Percentiles rank a stretch among this genome's conserved stretches.
Evolutionary conservation across 2,113 vertebrate genomes (phyloP).

Genomic region (Poicephalus gulielmi): DNA sequence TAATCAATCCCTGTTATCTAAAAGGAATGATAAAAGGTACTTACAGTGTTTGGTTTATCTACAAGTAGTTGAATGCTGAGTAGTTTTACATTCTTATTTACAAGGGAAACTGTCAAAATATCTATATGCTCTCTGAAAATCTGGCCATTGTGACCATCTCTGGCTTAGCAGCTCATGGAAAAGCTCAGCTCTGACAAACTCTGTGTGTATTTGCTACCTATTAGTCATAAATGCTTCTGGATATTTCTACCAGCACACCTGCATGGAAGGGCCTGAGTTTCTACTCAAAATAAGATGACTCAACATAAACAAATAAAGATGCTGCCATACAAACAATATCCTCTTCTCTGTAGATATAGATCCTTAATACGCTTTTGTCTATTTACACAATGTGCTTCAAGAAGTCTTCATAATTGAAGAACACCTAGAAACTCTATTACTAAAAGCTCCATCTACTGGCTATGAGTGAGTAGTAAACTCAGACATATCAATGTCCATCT

Average conservation of each 20-base stretch:
- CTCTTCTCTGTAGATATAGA: not conserved
- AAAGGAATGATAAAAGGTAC: not conserved
- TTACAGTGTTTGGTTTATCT: not conserved
- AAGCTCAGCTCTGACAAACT: not conserved
- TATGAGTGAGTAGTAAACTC: not conserved
- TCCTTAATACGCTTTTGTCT: not conserved
- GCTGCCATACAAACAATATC: not conserved
- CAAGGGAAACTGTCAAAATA: not conserved
- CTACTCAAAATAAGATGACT: not conserved
- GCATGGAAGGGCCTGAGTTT: not conserved
- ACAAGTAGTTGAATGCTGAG: not conserved
- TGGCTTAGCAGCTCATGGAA: not conserved
- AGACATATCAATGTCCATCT: not conserved
- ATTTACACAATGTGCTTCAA: not conserved
- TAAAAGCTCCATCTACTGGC: conserved; percentile 70
- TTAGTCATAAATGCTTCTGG: rapidly evolving
- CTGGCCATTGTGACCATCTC: not conserved
- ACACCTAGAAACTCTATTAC: conserved; percentile 18
- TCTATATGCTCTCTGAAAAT: not conserved
- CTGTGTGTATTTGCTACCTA: not conserved
- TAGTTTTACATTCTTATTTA: not conserved
- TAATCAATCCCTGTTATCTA: not conserved
- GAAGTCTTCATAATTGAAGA: not conserved
- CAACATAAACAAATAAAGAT: not conserved
- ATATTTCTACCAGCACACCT: not conserved